Conservation (phyloP, 2,113 vertebrate species). For the Columba janthina region DNA sequence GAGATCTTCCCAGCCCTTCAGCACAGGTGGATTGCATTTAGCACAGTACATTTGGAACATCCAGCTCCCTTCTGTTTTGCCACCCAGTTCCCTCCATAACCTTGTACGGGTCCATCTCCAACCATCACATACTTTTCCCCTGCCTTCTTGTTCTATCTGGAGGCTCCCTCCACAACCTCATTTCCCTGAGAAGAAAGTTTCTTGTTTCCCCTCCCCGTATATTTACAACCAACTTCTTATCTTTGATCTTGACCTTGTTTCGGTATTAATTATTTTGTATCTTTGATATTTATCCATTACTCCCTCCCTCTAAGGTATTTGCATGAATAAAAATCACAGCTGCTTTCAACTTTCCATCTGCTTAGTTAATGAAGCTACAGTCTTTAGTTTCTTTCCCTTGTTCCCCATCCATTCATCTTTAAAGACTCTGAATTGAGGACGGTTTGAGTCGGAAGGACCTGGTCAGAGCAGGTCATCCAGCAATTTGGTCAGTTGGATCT, state of each 20-base stretch:
- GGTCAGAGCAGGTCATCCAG: neutral
- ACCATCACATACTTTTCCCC: no score
- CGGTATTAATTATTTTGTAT: neutral
- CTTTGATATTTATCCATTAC: conserved; percentile 6
- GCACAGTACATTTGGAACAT: neutral
- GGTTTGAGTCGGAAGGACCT: neutral
- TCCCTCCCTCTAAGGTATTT: neutral
- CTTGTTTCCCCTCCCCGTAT: neutral
- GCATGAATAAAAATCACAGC: neutral
- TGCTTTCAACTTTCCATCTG: neutral
- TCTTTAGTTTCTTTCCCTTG: neutral
- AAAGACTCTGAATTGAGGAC: neutral
- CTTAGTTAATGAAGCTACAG: neutral
- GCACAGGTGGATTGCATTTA: neutral
- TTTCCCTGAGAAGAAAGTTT: neutral
- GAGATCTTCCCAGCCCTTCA: neutral
- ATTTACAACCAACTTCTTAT: neutral
- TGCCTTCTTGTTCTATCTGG: neutral
- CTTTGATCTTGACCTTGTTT: conserved; percentile 52
- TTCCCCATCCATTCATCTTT: neutral
- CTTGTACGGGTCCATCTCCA: neutral
- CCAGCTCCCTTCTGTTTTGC: neutral
- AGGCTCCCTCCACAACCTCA: neutral
- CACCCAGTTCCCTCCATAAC: neutral
- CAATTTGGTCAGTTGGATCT: neutral